Evolutionary conservation across 1,140 invertebrate genomes (phyloP), one percentile per base, ranked within the genome.

Genomic region (Contarinia nasturtii): DNA sequence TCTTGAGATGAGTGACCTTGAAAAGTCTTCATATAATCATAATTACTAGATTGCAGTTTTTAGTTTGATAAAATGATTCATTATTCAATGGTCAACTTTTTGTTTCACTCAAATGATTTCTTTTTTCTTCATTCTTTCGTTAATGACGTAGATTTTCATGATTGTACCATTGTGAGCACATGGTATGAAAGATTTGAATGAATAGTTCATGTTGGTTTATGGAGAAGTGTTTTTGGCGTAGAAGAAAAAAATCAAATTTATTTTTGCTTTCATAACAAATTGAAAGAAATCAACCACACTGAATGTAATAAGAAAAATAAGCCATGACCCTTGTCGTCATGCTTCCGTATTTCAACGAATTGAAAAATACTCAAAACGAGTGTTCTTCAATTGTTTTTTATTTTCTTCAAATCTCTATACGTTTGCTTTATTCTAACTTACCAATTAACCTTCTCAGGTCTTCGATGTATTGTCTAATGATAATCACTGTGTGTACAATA

Each of bases 371-470:
- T 42, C 41, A 41, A 19, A 12, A 10, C 14, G 33, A 37, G 12
- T 37, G 33, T 20, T 38, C 34, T 33, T 3, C 7, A 34, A 38
- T 5, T 38, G 3, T n/a, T n/a, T n/a, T 38, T 38, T n/a, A 5
- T 38, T 38, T 38, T 38, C 12, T 38, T 38, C 2, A 38, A 4
- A 7, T n/a, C 12, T 14, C 36, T 5, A 5, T 38, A n/a, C 12
- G 36, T 3, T 17, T 14, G n/a, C n/a, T n/a, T n/a, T n/a, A n/a
- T n/a, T n/a, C n/a, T n/a, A 3, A 57, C 61, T 63, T 63, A 63
- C 61, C 61, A 58, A 63, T 63, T 49, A 63, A 61, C 58, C 59
- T 61, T 57, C 61, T 61, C 59, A 63, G 62, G 57, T 63, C 61
- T 59, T 63, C 61, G 60, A 63, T 58, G 57, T 63, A 63, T 57